Evolutionary conservation across 2,113 vertebrate genomes (phyloP).

Genomic region (Periophthalmus modestus): DNA sequence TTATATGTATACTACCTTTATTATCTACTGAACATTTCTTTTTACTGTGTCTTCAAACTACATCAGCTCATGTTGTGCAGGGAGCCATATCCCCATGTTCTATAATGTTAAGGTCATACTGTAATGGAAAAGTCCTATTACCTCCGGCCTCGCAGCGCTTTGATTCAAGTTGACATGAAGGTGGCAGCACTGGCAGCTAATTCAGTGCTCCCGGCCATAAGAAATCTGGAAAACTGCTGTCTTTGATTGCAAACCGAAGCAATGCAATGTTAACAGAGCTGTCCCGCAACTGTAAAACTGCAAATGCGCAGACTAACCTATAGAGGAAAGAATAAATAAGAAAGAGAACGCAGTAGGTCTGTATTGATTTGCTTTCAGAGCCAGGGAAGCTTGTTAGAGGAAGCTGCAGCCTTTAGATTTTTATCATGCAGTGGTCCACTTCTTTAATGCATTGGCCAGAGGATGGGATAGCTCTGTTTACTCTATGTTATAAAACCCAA

Average conservation of each 20-base stretch:
- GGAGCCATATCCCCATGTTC: neutral
- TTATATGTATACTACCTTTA: too few species aligned
- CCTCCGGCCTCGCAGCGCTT: neutral
- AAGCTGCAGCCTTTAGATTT: conserved; percentile 5
- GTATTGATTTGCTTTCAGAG: conserved; percentile 6
- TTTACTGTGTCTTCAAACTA: neutral
- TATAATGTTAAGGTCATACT: conserved; percentile 9
- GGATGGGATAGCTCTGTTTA: conserved; percentile 10
- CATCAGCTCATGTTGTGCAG: neutral
- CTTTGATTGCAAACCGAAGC: neutral
- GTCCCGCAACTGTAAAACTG: neutral
- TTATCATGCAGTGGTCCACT: conserved; percentile 1
- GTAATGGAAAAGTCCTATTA: neutral
- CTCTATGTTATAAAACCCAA: neutral
- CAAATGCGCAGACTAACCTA: neutral
- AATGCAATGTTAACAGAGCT: neutral
- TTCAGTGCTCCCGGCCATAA: neutral
- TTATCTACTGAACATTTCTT: neutral
- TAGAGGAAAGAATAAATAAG: neutral
- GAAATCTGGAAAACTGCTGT: conserved; percentile 21
- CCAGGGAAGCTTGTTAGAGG: conserved; percentile 3
- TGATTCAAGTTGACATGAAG: conserved; percentile 33
- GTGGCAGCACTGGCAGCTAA: conserved; percentile 17
- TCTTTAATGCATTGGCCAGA: conserved; percentile 9
- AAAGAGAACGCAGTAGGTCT: conserved; percentile 6